phyloP scores from a whole-genome alignment of 1,140 invertebrate species.

The Drosophila subpulchrella region DNA sequence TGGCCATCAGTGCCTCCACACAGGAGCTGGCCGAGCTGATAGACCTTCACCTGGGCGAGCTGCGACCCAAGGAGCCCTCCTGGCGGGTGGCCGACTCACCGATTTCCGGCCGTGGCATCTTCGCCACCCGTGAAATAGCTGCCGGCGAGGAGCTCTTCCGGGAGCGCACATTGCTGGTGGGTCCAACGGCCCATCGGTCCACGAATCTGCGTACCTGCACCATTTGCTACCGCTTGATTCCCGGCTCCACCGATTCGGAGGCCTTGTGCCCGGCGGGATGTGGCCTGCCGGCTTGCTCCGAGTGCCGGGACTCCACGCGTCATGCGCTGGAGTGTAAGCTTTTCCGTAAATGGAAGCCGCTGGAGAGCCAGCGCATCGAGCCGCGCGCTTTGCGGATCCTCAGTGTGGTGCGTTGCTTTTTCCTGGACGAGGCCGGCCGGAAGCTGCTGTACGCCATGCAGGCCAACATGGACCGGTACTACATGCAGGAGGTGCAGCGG shows the following conservation, averaged over 20 bases:
- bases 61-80: constrained; percentile 47
- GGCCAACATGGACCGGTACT: constrained; percentile 85
- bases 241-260: constrained; percentile 61
- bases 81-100: constrained; percentile 86
- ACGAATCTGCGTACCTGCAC: constrained; percentile 69
- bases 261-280: constrained; percentile 84
- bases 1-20: constrained; percentile 64
- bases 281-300: constrained; percentile 84
- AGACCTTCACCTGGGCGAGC: constrained; percentile 67
- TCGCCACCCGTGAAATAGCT: constrained; percentile 87
- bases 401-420: constrained; percentile 87
- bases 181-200: constrained; percentile 85
- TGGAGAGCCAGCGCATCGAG: constrained; percentile 85
- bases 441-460: constrained; percentile 86
- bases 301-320: constrained; percentile 85
- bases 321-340: constrained; percentile 87
- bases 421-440: constrained; percentile 86
- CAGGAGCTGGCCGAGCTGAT: constrained; percentile 68
- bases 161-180: constrained; percentile 88
- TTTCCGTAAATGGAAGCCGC: constrained; percentile 86
- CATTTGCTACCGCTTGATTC: constrained; percentile 64
- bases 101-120: constrained; percentile 88
- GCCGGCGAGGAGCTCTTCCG: constrained; percentile 89
- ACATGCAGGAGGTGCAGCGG: constrained; percentile 86
- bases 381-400: constrained; percentile 86